These are phyloP conservation scores for Escarpia spicata DNA, from an alignment of 2,888 invertebrate genomes.

Conservation along the genomic window DNA sequence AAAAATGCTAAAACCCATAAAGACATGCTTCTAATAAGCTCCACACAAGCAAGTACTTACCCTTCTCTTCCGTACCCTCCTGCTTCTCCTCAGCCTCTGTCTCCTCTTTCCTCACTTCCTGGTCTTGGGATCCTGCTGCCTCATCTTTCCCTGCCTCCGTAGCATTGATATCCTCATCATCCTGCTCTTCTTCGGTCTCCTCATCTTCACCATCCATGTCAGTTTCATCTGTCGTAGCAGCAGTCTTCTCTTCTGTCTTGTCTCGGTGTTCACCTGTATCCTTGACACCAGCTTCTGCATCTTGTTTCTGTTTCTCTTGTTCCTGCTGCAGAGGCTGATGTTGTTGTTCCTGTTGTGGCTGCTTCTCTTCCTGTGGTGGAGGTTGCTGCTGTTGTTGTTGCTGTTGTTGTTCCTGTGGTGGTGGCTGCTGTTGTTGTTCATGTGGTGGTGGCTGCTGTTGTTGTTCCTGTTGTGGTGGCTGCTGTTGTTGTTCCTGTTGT, in stretches of 20 bases:
- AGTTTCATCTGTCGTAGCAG: not conserved
- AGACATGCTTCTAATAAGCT: not conserved
- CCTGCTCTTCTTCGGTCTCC: not conserved
- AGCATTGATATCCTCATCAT: not conserved
- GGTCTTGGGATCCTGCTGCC: not conserved
- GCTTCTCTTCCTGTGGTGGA: not conserved
- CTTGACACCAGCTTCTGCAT: not conserved
- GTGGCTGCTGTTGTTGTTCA: not conserved
- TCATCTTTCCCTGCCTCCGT: not conserved
- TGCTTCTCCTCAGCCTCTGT: not conserved
- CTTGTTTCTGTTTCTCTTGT: not conserved
- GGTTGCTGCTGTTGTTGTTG: not conserved
- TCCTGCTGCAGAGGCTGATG: not conserved
- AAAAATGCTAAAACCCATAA: not conserved
- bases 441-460: not conserved
- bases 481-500: not conserved
- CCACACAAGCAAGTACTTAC: not conserved
- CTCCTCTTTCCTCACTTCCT: not conserved
- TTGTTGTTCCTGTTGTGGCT: not conserved
- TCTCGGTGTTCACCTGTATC: not conserved
- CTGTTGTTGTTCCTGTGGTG: not conserved
- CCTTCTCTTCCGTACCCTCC: not conserved
- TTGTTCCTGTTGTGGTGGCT: not conserved
- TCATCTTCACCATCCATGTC: not conserved
- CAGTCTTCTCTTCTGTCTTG: not conserved